Evolutionary conservation across 2,113 vertebrate species (phyloP).

Genomic region (Entomyzon cyanotis): DNA sequence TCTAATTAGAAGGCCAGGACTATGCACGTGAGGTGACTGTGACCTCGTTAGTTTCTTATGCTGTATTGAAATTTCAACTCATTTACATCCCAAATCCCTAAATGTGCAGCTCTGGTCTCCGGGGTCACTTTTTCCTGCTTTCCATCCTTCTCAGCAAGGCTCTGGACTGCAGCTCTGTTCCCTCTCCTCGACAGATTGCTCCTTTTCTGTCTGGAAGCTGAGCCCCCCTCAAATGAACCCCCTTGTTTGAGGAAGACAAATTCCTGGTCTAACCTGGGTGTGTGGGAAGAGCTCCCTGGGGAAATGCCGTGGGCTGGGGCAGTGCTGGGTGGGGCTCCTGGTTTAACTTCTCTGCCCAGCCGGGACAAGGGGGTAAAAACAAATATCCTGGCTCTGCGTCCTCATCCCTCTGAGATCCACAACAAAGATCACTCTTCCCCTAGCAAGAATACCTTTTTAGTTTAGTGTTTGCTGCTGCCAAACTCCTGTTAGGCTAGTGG

Average conservation of each 20-base stretch:
- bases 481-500: neutral
- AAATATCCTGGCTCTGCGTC: neutral
- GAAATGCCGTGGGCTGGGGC: neutral
- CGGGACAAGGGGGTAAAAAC: rapidly evolving
- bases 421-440: neutral
- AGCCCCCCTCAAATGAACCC: neutral
- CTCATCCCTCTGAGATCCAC: neutral
- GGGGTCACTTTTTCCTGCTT: neutral
- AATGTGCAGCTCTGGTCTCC: neutral
- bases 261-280: neutral
- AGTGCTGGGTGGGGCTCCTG: neutral
- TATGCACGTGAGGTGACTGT: constrained; percentile 10
- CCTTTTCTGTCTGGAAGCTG: neutral
- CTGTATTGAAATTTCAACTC: constrained; percentile 30
- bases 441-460: neutral
- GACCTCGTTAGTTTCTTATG: constrained; percentile 53
- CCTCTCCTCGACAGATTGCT: rapidly evolving
- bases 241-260: neutral
- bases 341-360: neutral
- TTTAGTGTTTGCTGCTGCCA: neutral
- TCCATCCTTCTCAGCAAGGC: neutral
- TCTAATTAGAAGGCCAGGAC: constrained; percentile 49
- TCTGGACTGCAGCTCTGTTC: neutral
- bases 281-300: neutral
- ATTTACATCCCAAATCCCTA: constrained; percentile 38